Percentiles rank a stretch among this genome's conserved stretches.
These are phyloP conservation scores for Magallana angulata DNA, from an alignment of 1,140 invertebrate genomes.

Conservation along the genomic window DNA sequence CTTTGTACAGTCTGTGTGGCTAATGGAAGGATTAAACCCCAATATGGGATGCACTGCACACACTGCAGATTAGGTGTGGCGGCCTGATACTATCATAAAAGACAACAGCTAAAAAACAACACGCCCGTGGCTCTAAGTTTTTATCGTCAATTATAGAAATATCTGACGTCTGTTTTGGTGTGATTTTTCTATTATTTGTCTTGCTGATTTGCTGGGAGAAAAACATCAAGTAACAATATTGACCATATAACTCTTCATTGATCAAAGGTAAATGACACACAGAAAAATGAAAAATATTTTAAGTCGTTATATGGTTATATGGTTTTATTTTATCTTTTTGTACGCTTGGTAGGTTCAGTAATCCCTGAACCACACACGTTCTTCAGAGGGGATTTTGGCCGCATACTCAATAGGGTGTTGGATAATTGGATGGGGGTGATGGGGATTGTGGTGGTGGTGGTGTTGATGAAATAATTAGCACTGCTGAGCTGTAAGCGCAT, in stretches of 20 bases:
- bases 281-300: neutral
- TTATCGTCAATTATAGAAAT: neutral
- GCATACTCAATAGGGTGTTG: too few relatives aligned
- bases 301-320: neutral
- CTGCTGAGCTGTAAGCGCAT: too few relatives aligned
- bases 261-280: neutral
- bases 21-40: neutral
- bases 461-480: too few relatives aligned
- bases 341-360: neutral
- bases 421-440: too few relatives aligned
- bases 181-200: neutral
- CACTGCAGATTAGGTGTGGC: neutral
- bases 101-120: neutral
- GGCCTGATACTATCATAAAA: neutral
- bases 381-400: neutral
- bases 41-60: neutral
- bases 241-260: neutral
- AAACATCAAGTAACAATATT: conserved; percentile 4
- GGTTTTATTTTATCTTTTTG: conserved; percentile 4
- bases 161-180: too few relatives aligned
- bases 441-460: too few relatives aligned
- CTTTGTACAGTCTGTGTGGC: neutral
- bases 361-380: conserved; percentile 1
- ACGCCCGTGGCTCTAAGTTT: neutral
- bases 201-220: neutral